These are phyloP conservation scores for Mythimna ferrago DNA, from an alignment of 2,888 invertebrate genomes.

Conservation along the genomic window DNA sequence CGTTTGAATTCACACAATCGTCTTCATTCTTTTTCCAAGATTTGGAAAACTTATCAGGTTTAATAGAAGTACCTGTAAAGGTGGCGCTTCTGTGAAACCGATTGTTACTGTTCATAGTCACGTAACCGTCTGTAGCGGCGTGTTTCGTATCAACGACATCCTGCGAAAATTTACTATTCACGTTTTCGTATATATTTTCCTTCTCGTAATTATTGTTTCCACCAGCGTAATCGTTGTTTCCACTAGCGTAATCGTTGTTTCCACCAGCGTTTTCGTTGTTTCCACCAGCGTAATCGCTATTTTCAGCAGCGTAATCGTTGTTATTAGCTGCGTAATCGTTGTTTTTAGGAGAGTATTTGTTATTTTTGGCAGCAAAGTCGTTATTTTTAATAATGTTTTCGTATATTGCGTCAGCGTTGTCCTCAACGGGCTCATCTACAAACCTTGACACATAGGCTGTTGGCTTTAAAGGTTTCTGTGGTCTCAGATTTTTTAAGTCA, in stretches of 20 bases:
- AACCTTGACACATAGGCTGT: slow-evolving; percentile 23
- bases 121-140: slow-evolving; percentile 27
- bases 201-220: slow-evolving; percentile 23
- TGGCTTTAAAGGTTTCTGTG: slow-evolving; percentile 68
- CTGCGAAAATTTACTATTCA: slow-evolving; percentile 69
- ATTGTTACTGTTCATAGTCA: slow-evolving; percentile 40
- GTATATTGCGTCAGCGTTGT: slow-evolving; percentile 47
- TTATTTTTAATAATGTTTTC: slow-evolving; percentile 45
- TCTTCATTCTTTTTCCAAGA: slow-evolving; percentile 13
- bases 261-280: not conserved
- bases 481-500: slow-evolving; percentile 66
- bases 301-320: slow-evolving; percentile 4
- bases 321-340: slow-evolving; percentile 2
- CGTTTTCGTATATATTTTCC: slow-evolving; percentile 55
- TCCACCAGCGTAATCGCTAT: not conserved
- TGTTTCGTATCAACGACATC: slow-evolving; percentile 69
- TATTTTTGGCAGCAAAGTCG: slow-evolving; percentile 11
- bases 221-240: slow-evolving; percentile 12
- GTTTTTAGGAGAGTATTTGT: not conserved
- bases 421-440: slow-evolving; percentile 26
- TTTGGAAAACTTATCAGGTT: slow-evolving; percentile 20
- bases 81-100: slow-evolving; percentile 35
- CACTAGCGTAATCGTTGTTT: slow-evolving; percentile 7
- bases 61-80: slow-evolving; percentile 16
- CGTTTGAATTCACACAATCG: slow-evolving; percentile 21